Evolutionary conservation across 2,888 invertebrate genomes (phyloP), one percentile per base, ranked within the genome.

Genomic region (Aplocera efformata): DNA sequence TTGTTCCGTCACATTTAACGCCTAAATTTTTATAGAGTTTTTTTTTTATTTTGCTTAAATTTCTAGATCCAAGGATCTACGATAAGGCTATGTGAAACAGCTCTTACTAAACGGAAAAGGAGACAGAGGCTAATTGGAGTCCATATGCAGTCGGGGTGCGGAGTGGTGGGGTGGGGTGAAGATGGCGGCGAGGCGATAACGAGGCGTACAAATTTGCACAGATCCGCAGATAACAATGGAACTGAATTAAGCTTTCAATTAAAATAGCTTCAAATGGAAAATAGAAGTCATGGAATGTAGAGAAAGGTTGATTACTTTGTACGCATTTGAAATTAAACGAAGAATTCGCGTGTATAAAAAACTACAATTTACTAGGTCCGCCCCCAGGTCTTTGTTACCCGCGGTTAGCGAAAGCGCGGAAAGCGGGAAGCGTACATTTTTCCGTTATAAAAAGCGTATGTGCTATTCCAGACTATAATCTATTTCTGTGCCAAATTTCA

Each of bases 101-200:
- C 30, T 38, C 20, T 27, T 31, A 27, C 10, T 4, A 51, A 28
- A 48, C 55, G 55, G 56, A 54, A 60, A 64, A 63, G 29, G 44
- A 39, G 36, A 11, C 36, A 24, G 11, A 20, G 17, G 26, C 53
- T 56, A 53, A 56, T 51, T 52, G 53, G 45, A 35, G 22, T 38
- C 49, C 51, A 38, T 49, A 38, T 32, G 22, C 33, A 32, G 23
- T 10, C 6, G 20, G 7, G 28, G 31, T 32, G 35, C 24, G 28
- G 48, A n/a, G n/a, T n/a, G 23, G 13, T 5, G 20, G 7, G 28
- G 31, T 32, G 35, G 24, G 28, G 48, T 32, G 35, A 30, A 37
- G 44, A 38, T 8, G 36, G 21, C 27, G 11, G 34, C 27, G 45
- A 32, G 29, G 36, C 37, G 36, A 22, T 32, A 33, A 10, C 21